These are phyloP conservation scores for Dynastes hyllus DNA, from an alignment of 2,888 invertebrate species.

Conservation along the genomic window DNA sequence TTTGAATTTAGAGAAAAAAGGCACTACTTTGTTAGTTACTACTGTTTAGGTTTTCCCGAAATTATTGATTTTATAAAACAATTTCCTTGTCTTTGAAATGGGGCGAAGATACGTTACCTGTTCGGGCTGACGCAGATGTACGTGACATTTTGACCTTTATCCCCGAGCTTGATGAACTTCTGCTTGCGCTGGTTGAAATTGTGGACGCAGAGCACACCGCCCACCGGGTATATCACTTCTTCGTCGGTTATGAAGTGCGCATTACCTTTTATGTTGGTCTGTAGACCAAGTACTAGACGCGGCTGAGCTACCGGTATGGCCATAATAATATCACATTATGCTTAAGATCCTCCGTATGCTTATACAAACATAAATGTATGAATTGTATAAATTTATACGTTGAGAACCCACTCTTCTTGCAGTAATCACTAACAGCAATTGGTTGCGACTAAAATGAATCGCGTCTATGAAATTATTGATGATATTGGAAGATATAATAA, in stretches of 20 bases:
- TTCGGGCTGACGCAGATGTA: constrained; percentile 79
- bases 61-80: not conserved
- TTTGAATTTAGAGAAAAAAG: too few relatives aligned
- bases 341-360: not conserved
- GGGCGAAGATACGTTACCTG: constrained; percentile 70
- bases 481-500: not conserved
- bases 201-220: constrained; percentile 83
- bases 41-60: too few relatives aligned
- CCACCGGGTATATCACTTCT: constrained; percentile 87
- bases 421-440: too few relatives aligned
- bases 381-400: too few relatives aligned
- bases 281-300: constrained; percentile 77
- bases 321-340: constrained; percentile 65
- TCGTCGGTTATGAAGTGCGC: constrained; percentile 82
- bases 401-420: too few relatives aligned
- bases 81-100: not conserved
- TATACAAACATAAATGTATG: too few relatives aligned
- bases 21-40: too few relatives aligned
- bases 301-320: constrained; percentile 75
- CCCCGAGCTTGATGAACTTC: constrained; percentile 80
- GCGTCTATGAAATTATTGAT: constrained; percentile 17
- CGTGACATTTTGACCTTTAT: constrained; percentile 78
- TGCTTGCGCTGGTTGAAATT: constrained; percentile 83
- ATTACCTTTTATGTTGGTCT: constrained; percentile 78
- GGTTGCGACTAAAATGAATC: too few relatives aligned